Percentiles rank a stretch among this genome's conserved stretches.
phyloP scores from a whole-genome alignment of 2,113 vertebrate genomes.

The Pungitius pungitius region DNA sequence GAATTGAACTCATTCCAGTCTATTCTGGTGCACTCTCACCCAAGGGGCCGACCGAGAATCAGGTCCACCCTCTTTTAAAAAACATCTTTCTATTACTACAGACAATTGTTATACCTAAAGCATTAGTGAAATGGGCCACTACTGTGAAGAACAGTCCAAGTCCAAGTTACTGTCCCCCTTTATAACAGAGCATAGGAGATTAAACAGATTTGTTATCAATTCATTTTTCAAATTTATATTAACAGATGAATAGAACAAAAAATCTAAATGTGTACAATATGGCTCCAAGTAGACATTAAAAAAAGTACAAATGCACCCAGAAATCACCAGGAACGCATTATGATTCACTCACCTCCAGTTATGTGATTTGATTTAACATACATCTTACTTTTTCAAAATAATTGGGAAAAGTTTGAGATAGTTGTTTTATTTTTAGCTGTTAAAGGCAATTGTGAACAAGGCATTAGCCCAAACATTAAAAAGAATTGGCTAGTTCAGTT shows the following conservation, averaged over 20 bases:
- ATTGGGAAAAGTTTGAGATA: background rate
- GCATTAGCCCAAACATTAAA: background rate
- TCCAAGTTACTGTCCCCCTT: background rate
- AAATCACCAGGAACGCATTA: background rate
- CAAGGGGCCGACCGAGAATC: constrained; percentile 52
- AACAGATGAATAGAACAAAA: background rate
- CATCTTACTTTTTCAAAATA: background rate
- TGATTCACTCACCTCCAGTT: background rate
- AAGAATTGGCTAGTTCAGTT: background rate
- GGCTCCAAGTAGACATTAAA: background rate
- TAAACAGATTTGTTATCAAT: background rate
- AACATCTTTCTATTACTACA: constrained; percentile 39
- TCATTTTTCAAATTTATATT: background rate
- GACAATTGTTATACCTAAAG: constrained; percentile 12
- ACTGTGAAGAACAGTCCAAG: constrained; percentile 11
- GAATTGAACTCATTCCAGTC: constrained; percentile 66
- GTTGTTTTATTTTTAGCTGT: background rate
- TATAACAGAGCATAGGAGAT: background rate
- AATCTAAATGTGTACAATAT: background rate
- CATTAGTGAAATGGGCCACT: constrained; percentile 15
- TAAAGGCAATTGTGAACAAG: background rate
- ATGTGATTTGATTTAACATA: background rate
- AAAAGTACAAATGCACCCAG: background rate
- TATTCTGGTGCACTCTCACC: constrained; percentile 54
- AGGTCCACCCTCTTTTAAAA: constrained; percentile 42